A percentile compares a stretch with the other conserved stretches of the same genome.
Conservation (phyloP, 2,113 vertebrate species). For the Panthera leo region DNA sequence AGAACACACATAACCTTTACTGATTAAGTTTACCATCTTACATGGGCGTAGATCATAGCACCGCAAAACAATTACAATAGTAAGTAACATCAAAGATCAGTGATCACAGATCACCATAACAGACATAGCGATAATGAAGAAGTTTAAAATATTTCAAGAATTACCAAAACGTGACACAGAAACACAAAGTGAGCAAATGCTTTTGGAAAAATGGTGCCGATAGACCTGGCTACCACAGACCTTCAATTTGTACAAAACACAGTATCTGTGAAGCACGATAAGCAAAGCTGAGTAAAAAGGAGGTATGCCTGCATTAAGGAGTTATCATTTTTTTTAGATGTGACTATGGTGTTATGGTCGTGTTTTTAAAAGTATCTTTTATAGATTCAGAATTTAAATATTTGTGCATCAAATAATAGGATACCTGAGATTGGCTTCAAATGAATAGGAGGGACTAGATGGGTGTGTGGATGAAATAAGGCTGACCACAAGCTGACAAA, state of each 20-base stretch:
- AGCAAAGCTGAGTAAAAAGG: not conserved
- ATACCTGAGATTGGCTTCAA: not conserved
- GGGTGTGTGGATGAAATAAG: not conserved
- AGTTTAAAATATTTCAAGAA: not conserved
- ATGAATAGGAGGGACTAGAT: not conserved
- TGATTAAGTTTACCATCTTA: not conserved
- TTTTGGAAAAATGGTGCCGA: not conserved
- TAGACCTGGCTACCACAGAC: not conserved
- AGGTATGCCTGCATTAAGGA: not conserved
- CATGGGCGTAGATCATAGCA: not conserved
- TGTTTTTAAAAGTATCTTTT: not conserved
- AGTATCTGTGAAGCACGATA: not conserved
- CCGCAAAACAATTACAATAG: not conserved
- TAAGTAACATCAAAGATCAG: not conserved
- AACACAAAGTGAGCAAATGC: not conserved
- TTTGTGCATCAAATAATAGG: not conserved
- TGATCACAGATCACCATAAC: not conserved
- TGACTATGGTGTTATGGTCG: not conserved
- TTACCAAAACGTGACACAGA: not conserved
- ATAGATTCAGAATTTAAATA: conserved; percentile 12
- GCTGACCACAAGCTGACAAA: not conserved
- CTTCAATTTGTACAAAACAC: not conserved
- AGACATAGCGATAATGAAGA: not conserved
- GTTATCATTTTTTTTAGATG: not conserved
- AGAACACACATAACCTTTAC: not conserved